Evolutionary conservation across 1,140 invertebrate species (phyloP), one percentile per base, ranked within the genome.

Genomic region (Ladona fulva): DNA sequence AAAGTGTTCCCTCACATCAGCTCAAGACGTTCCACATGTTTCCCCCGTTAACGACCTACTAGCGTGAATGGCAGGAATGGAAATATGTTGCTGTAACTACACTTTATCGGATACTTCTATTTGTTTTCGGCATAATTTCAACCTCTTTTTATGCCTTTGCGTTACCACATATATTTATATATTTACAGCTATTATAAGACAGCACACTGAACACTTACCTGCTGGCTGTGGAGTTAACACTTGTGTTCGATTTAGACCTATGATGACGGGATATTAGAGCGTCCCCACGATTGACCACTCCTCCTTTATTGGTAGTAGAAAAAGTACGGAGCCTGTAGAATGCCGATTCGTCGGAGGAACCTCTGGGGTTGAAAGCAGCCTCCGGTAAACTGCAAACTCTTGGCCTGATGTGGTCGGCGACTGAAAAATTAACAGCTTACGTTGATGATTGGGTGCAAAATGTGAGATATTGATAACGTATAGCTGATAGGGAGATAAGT

Each of bases 211-310:
- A 29, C 24, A 82, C 85, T 86, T 84, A 92, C 92, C 91, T 90
- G 87, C 92, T 94, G 78, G 91, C 91, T 6, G 91, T 92, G 11
- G 91, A 92, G 83, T 94, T 94, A 77, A 95, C 91, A 80, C 93
- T 94, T 0, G 93, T 94, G 82, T 95, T 94, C 37, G 74, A 75
- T 75, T 75, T 75, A 75, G 92, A 93, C 24, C 92, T 87, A 25
- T 93, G 94, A 22, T 93, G 84, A 16, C 93, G 85, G 76, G 93
- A 93, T 80, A 95, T 94, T 80, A 95, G 93, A 59, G 92, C 93
- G 86, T 96, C 95, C 0, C 95, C 95, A 79, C 93, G 92, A 87
- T 97, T 97, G 76, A 96, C 91, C 25, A 96, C 92, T 14, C 89
- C 89, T 0, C 92, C 92, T 83, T 95, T 95, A 80, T 92, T 93